A percentile compares a stretch with the other conserved stretches of the same genome.
Evolutionary conservation across 1,140 invertebrate genomes (phyloP).

Genomic region (Teleogryllus occipitalis): DNA sequence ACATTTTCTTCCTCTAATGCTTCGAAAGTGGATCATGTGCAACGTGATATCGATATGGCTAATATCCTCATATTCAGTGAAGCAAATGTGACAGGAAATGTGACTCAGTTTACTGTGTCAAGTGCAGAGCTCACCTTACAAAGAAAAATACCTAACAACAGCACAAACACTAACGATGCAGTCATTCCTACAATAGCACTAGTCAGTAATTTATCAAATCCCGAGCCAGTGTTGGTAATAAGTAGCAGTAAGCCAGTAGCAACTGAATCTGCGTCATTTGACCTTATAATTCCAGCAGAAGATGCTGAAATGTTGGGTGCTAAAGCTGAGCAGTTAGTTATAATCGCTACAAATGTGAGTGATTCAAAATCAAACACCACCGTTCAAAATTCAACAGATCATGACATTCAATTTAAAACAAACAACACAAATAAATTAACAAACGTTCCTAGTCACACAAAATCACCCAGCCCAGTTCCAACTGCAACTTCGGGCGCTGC

Average conservation of each 20-base stretch:
- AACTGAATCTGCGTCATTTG: not conserved
- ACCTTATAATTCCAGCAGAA: not conserved
- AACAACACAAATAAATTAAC: not conserved
- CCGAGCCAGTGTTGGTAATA: not conserved
- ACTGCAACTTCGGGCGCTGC: too few relatives aligned
- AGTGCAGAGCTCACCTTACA: not conserved
- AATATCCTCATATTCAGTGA: slow-evolving; percentile 25
- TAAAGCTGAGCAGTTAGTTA: not conserved
- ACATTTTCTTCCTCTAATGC: not conserved
- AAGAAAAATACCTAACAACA: not conserved
- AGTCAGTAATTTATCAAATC: not conserved
- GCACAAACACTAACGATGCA: not conserved
- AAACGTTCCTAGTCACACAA: not conserved
- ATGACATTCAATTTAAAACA: not conserved
- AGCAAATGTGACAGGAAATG: not conserved
- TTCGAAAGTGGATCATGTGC: not conserved
- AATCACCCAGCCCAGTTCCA: not conserved
- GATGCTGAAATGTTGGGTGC: not conserved
- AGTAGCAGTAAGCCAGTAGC: not conserved
- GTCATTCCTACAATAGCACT: not conserved
- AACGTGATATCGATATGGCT: slow-evolving; percentile 20
- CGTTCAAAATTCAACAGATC: not conserved
- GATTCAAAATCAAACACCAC: not conserved
- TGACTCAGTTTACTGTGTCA: not conserved
- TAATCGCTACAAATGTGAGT: not conserved